Conservation (phyloP, 1,140 invertebrate genomes). For the Trichonephila clavipes region DNA sequence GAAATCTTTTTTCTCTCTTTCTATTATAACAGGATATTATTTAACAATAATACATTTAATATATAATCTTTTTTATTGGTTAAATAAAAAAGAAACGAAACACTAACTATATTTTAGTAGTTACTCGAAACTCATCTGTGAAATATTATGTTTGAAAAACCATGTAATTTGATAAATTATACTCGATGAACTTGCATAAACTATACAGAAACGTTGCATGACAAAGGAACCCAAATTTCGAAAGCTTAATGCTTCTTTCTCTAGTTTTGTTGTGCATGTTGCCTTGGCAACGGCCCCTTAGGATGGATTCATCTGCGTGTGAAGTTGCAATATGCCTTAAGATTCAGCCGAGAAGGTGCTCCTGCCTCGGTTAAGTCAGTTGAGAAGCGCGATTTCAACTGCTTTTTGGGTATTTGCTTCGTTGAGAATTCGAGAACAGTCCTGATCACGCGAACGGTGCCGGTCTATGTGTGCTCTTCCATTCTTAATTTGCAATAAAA, state of each 20-base stretch:
- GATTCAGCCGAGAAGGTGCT: neutral
- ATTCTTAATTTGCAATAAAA: slow-evolving; percentile 19
- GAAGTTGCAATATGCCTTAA: slow-evolving; percentile 39
- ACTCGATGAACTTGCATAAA: neutral
- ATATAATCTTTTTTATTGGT: no score
- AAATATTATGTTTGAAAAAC: neutral
- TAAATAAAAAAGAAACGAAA: neutral
- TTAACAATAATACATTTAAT: neutral
- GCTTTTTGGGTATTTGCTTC: slow-evolving; percentile 27
- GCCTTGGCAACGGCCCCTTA: slow-evolving; percentile 22
- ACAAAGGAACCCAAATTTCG: slow-evolving; percentile 9
- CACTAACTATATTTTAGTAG: neutral
- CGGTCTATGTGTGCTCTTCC: neutral
- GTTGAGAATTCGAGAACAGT: neutral
- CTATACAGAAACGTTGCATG: slow-evolving; percentile 4
- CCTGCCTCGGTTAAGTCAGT: slow-evolving; percentile 17
- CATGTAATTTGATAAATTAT: slow-evolving; percentile 9
- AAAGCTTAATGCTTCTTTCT: slow-evolving; percentile 38
- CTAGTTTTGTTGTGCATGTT: slow-evolving; percentile 62
- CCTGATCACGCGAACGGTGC: neutral
- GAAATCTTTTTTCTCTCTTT: no score
- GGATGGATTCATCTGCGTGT: slow-evolving; percentile 38
- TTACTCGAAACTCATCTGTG: neutral
- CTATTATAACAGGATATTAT: neutral
- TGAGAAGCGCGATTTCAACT: slow-evolving; percentile 1